A percentile compares a stretch with the other conserved stretches of the same genome.
These are phyloP conservation scores for Astur gentilis DNA, from an alignment of 2,113 vertebrate species.

Conservation along the genomic window DNA sequence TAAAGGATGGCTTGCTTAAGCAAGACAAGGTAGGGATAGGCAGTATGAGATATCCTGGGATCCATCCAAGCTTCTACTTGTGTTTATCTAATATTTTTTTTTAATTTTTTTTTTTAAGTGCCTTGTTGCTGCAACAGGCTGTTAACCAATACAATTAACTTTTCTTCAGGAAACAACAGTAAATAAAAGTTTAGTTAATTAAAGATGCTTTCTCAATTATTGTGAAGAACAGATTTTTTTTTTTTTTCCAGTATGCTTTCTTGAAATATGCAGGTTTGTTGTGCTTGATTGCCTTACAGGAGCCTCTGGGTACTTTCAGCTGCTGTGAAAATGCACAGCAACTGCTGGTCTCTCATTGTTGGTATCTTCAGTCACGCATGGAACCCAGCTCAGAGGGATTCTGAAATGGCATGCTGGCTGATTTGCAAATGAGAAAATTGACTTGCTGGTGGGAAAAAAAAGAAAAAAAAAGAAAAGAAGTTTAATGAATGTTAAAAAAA, in stretches of 20 bases:
- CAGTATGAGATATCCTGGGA: not conserved
- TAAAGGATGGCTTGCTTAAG: not conserved
- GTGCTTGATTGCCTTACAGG: not conserved
- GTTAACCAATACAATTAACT: not conserved
- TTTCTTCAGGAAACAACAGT: not conserved
- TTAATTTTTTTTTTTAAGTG: not conserved
- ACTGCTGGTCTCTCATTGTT: not conserved
- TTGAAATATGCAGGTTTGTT: not conserved
- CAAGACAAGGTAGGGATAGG: not conserved
- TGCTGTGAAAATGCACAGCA: not conserved
- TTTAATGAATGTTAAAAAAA: not conserved
- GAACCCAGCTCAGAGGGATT: not conserved
- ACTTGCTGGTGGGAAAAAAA: not conserved
- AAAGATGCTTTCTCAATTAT: not conserved
- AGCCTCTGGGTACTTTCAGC: not conserved
- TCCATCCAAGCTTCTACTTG: not conserved
- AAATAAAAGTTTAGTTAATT: constrained; percentile 9
- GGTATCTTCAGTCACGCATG: not conserved
- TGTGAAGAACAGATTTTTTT: not conserved
- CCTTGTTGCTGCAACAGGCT: not conserved
- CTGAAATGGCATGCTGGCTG: not conserved
- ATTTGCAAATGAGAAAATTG: not conserved
- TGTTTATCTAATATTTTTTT: not conserved
- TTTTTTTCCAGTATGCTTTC: not conserved
- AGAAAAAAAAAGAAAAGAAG: not conserved